phyloP scores from a whole-genome alignment of 92 coral and sea anemone genomes.

The Bergia sp. region DNA sequence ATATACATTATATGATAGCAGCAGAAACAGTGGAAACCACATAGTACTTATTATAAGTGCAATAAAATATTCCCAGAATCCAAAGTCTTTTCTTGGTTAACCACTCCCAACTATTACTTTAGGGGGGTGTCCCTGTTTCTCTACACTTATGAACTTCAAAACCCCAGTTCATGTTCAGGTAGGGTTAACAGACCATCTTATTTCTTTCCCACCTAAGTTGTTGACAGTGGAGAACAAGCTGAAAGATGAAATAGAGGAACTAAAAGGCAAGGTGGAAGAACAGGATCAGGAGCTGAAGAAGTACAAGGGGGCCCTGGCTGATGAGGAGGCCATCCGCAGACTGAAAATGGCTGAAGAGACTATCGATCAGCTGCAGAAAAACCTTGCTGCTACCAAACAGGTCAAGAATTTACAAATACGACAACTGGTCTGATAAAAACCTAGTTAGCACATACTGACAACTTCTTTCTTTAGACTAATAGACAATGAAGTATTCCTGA shows the following conservation, averaged over 20 bases:
- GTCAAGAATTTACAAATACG: constrained; percentile 15
- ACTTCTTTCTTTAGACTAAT: too few relatives aligned
- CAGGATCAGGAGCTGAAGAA: constrained; percentile 86
- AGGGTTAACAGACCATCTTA: background rate
- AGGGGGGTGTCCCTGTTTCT: background rate
- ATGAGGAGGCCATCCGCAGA: constrained; percentile 90
- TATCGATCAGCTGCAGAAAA: constrained; percentile 89
- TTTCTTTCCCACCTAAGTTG: constrained; percentile 44
- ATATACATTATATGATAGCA: too few relatives aligned
- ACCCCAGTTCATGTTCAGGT: too few relatives aligned
- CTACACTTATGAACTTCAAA: background rate
- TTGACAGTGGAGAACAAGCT: constrained; percentile 80
- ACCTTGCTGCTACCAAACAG: constrained; percentile 96
- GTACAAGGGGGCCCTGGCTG: constrained; percentile 93
- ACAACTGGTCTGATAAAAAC: background rate
- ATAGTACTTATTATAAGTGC: too few relatives aligned
- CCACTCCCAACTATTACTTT: too few relatives aligned
- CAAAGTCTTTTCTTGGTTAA: too few relatives aligned
- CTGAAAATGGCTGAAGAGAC: constrained; percentile 94
- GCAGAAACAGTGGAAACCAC: too few relatives aligned
- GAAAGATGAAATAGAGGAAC: constrained; percentile 78
- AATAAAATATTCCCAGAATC: too few relatives aligned
- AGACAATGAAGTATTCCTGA: background rate
- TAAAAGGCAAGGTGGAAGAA: constrained; percentile 64
- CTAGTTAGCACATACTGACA: too few relatives aligned